Evolutionary conservation across 2,888 invertebrate species (phyloP).

Genomic region (Sympetrum striolatum): DNA sequence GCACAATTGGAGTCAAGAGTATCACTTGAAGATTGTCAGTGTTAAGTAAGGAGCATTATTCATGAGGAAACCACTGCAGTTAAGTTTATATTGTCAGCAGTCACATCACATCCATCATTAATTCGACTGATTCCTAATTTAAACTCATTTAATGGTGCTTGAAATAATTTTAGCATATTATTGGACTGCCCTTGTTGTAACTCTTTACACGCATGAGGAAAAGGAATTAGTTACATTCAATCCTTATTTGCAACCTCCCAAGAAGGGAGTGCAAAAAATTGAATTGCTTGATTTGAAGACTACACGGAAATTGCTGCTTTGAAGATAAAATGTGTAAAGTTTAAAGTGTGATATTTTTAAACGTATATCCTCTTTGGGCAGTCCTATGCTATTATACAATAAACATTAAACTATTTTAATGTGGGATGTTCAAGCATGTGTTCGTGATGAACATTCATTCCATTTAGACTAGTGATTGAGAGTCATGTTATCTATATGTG

Average conservation of each 20-base stretch:
- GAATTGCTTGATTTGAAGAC: background rate
- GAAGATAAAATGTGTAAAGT: background rate
- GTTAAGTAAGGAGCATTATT: background rate
- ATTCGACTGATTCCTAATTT: conserved; percentile 24
- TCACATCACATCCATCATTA: conserved; percentile 21
- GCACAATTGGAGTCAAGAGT: background rate
- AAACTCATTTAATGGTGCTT: conserved; percentile 1
- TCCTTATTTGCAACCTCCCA: background rate
- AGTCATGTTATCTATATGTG: conserved; percentile 30
- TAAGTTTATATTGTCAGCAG: conserved; percentile 3
- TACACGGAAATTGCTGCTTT: conserved; percentile 3
- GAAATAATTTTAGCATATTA: conserved; percentile 3
- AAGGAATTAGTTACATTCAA: background rate
- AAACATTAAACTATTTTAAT: conserved; percentile 15
- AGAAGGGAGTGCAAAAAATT: background rate
- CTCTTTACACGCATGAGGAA: no score
- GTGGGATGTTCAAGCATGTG: conserved; percentile 5
- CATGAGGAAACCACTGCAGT: background rate
- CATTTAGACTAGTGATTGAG: conserved; percentile 26
- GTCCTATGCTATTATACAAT: background rate
- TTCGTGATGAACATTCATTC: conserved; percentile 10
- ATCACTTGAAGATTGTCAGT: conserved; percentile 20
- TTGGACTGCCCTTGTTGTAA: conserved; percentile 2
- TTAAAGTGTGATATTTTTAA: background rate
- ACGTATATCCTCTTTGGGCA: background rate